Conservation (phyloP, 2,113 vertebrate species). For the Lathamus discolor region DNA sequence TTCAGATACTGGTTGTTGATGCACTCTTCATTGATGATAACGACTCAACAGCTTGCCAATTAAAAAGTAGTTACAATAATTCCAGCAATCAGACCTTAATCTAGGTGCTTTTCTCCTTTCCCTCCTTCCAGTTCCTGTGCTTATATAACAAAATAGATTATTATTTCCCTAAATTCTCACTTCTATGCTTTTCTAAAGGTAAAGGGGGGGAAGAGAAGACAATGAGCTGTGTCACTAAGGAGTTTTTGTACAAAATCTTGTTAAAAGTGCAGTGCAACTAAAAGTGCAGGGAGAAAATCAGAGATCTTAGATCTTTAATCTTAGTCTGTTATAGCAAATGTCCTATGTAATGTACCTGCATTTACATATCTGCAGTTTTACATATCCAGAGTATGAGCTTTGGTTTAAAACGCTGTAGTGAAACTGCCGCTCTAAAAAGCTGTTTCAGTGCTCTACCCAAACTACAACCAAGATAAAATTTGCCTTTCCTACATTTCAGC, state of each 20-base stretch:
- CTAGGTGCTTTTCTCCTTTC: not conserved
- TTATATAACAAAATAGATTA: not conserved
- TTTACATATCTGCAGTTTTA: not conserved
- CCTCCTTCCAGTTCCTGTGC: not conserved
- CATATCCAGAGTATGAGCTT: not conserved
- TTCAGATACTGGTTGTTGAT: conserved; percentile 5
- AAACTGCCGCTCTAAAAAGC: not conserved
- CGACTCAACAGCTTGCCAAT: conserved; percentile 35
- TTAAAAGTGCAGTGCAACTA: not conserved
- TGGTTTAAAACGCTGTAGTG: not conserved
- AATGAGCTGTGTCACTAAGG: not conserved
- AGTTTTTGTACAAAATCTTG: not conserved
- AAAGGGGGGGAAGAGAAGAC: not conserved
- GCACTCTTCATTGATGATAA: not conserved
- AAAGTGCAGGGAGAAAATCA: not conserved
- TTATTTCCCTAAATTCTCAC: not conserved
- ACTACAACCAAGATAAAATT: not conserved
- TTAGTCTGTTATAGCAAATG: not conserved
- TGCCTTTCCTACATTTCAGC: not conserved
- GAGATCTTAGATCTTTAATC: not conserved
- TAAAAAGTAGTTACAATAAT: conserved; percentile 56
- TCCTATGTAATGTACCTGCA: not conserved
- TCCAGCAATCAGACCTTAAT: conserved; percentile 44
- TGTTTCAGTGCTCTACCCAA: not conserved
- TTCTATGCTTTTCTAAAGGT: not conserved